A percentile compares a stretch with the other conserved stretches of the same genome.
These are phyloP conservation scores for Gopherus evgoodei DNA, from an alignment of 2,113 vertebrate species.

Conservation along the genomic window DNA sequence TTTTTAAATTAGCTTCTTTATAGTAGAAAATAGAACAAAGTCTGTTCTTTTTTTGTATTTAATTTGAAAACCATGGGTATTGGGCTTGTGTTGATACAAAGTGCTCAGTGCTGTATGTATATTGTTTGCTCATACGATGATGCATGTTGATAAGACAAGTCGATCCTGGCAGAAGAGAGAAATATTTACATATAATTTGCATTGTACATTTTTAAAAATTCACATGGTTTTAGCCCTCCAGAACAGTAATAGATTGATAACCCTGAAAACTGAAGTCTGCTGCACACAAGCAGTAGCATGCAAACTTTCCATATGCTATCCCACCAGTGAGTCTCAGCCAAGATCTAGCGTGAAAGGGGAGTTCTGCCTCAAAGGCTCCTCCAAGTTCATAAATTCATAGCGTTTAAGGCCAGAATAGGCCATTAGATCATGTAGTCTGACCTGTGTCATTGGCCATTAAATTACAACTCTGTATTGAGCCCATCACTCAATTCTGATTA, in stretches of 20 bases:
- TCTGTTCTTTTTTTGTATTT: neutral
- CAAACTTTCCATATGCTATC: neutral
- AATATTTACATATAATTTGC: neutral
- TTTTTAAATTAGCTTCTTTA: neutral
- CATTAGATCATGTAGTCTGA: neutral
- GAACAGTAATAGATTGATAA: neutral
- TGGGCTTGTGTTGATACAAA: neutral
- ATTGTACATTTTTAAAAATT: too few relatives aligned
- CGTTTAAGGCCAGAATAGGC: neutral
- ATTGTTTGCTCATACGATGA: too few relatives aligned
- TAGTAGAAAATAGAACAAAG: neutral
- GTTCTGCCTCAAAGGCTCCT: neutral
- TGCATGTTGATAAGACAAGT: neutral
- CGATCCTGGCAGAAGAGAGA: neutral
- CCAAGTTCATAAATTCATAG: neutral
- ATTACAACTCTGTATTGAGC: neutral
- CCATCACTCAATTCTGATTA: neutral
- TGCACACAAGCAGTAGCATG: neutral
- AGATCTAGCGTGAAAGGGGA: neutral
- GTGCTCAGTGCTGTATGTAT: too few relatives aligned
- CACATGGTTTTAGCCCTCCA: neutral
- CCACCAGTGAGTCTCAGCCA: neutral
- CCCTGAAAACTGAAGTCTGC: neutral
- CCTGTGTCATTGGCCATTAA: neutral
- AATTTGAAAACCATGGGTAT: neutral